Evolutionary conservation across 2,113 vertebrate genomes (phyloP), one percentile per base, ranked within the genome.

Genomic region (Epinephelus moara): DNA sequence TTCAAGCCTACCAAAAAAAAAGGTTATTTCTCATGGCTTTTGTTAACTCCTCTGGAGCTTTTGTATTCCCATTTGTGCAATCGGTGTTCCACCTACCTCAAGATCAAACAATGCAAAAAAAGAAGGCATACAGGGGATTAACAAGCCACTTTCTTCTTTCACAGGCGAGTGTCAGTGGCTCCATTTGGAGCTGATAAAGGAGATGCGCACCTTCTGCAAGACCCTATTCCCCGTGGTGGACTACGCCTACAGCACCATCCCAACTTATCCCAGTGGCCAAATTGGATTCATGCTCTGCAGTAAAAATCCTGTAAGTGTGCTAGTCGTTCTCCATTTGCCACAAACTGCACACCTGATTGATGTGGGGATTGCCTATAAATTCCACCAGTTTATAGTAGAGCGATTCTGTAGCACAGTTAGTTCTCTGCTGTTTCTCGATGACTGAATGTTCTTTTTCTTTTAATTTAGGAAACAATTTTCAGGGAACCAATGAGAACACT

Each of bases 251-350:
- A 97, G 97, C 93, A 98, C 97, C 93, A 99, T 99, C 94, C 98
- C 98, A 56, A 99, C 98, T 0, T 99, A 99, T 72, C 98, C 98
- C 80, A 98, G 98, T 0, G 98, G 98, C 68, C 98, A 99, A 96
- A 99, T 99, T 9, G 98, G 98, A 91, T 99, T 98, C 94, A 99
- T 99, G 98, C 97, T 99, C 50, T 99, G 98, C 95, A 98, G 98
- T 96, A 99, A 98, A 94, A 98, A 98, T 82, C 91, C 96, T 0
- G 98, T 99, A 91, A 96, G 97, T 90, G 69, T 47, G 37, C n/a
- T 4, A 13, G 21, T 75, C 67, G 0, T 47, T 81, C 30, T 78
- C 18, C 19, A 5, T 63, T 70, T 72, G 23, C 70, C 21, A 19
- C 33, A 11, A 15, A 6, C 10, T 30, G 27, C 15, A 37, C 33